These are phyloP conservation scores for Hylaeus anthracinus DNA, from an alignment of 1,140 invertebrate genomes.

Conservation along the genomic window DNA sequence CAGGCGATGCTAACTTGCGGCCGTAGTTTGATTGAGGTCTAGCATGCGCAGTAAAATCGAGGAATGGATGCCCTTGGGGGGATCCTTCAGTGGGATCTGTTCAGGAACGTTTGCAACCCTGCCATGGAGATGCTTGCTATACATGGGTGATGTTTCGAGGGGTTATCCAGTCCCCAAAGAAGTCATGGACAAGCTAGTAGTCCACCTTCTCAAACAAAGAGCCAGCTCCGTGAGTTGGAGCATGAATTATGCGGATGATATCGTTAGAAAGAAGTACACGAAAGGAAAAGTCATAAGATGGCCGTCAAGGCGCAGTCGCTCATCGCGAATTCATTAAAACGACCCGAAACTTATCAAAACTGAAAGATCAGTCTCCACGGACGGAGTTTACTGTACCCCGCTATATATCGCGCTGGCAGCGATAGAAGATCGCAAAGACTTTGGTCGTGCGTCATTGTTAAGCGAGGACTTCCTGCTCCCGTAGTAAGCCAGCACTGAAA, in stretches of 20 bases:
- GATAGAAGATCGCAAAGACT: slow-evolving; percentile 25
- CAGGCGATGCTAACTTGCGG: slow-evolving; percentile 18
- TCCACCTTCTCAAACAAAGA: too few species aligned
- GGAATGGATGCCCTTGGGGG: neutral
- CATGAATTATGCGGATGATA: too few species aligned
- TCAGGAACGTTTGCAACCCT: neutral
- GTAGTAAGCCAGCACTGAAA: slow-evolving; percentile 50
- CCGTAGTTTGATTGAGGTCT: slow-evolving; percentile 39
- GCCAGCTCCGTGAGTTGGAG: too few species aligned
- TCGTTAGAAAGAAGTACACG: too few species aligned
- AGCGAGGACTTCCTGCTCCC: slow-evolving; percentile 45
- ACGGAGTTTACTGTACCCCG: neutral
- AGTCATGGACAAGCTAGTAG: too few species aligned
- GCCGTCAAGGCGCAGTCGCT: neutral
- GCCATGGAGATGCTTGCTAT: slow-evolving; percentile 1
- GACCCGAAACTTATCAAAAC: neutral
- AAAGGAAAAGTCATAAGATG: too few species aligned
- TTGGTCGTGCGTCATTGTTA: slow-evolving; percentile 58
- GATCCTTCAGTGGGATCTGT: neutral
- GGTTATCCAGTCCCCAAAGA: neutral
- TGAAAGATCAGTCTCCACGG: slow-evolving; percentile 8
- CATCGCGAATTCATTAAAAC: slow-evolving; percentile 10
- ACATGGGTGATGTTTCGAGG: slow-evolving; percentile 21
- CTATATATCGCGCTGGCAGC: neutral
- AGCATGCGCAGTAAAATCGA: neutral